Evolutionary conservation across 2,113 vertebrate species (phyloP), one percentile per base, ranked within the genome.

Genomic region (Spermophilus dauricus): DNA sequence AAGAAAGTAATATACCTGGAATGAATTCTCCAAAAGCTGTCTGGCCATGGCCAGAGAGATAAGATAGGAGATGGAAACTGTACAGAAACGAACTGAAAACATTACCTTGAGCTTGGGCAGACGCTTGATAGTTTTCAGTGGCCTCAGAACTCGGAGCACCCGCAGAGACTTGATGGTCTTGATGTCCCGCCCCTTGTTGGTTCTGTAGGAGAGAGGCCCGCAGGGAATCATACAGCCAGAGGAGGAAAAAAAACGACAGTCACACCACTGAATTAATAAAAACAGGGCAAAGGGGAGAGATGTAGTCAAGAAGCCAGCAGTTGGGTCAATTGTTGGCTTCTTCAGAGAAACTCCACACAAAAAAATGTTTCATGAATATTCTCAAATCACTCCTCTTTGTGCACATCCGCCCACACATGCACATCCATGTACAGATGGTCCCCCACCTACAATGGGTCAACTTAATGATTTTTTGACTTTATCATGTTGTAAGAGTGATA

Each of bases 131-230:
- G 99, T 99, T 98, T 99, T 99, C 97, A 99, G 98, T 0, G 99
- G 99, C 94, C 99, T 98, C 95, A 99, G 99, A 78, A 99, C 99
- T 26, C 99, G 99, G 16, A 99, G 98, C 56, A 99, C 99, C 93
- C 99, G 99, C 45, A 99, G 99, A 86, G 99, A 99, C 98, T 99
- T 99, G 98, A 99, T 99, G 82, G 99, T 99, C 98, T 99, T 99
- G 97, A 99, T 99, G 98, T 99, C 99, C 39, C 99, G 98, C 8
- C 99, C 99, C 98, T 99, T 99, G 98, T 99, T 99, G 96, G 99
- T 99, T 98, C 99, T 99, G 98, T 65, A 51, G 39, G 76, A 97
- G 96, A 98, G 73, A 82, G 0, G 1, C 10, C 95, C 90, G 96
- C 96, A 94, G 95, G 97, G 97, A n/a, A 65, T 69, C 81, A 73